These are phyloP conservation scores for Hyla sarda DNA, from an alignment of 2,113 vertebrate genomes.

Conservation along the genomic window DNA sequence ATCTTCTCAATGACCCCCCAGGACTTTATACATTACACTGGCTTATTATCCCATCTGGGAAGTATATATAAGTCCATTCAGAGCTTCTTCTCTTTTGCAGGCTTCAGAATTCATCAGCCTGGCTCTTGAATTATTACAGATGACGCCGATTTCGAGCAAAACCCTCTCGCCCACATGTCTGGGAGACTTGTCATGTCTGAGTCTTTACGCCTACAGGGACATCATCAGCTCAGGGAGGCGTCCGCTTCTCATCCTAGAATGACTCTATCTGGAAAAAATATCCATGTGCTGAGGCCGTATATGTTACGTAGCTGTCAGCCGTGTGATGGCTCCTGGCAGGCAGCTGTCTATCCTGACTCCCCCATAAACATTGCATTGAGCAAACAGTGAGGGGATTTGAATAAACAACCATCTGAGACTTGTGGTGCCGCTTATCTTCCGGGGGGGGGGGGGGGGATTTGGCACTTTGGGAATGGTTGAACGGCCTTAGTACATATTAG, in stretches of 20 bases:
- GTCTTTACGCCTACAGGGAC: slow-evolving; percentile 4
- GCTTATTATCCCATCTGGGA: not conserved
- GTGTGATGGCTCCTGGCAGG: not conserved
- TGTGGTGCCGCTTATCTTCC: no score
- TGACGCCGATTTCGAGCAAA: not conserved
- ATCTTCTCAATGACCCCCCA: no score
- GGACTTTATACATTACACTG: no score
- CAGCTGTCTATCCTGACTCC: not conserved
- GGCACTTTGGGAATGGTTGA: no score
- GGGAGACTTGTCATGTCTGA: slow-evolving; percentile 6
- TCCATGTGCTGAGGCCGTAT: not conserved
- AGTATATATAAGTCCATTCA: not conserved
- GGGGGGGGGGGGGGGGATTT: no score
- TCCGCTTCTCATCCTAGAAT: not conserved
- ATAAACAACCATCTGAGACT: no score
- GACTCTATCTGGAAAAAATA: not conserved
- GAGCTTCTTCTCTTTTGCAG: not conserved
- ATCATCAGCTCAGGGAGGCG: not conserved
- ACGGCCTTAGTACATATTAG: no score
- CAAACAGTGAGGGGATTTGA: no score
- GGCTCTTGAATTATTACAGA: not conserved
- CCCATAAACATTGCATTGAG: not conserved
- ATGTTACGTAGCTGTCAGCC: not conserved
- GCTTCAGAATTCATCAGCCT: not conserved
- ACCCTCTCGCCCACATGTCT: not conserved